Evolutionary conservation across 2,797 vertebrate species (phyloP), one percentile per base, ranked within the genome.

Genomic region (Micromesistius poutassou): DNA sequence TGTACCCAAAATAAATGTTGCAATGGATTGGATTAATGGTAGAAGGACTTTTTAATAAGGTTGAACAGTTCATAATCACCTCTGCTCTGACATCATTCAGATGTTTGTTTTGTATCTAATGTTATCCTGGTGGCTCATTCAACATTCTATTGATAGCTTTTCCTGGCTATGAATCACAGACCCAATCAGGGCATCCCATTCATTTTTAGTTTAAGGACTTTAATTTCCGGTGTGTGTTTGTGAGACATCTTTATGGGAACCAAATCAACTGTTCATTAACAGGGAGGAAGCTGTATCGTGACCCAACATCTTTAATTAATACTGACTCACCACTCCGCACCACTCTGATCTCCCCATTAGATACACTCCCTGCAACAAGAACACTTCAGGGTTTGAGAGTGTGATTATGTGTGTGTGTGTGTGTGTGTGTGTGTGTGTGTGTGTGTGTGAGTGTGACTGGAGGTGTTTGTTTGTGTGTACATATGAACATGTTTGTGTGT

Each of bases 221-320:
- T 83, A 90, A 88, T 91, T 92, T 92, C 91, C 90, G 90, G 83
- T 77, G 74, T 3, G 28, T 77, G 81, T 80, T 74, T 62, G 79
- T 73, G 84, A 87, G 87, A 86, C 88, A 87, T 91, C 81, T 94
- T 92, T 89, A 92, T 93, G 91, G 88, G 91, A 94, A 93, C 91
- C 88, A 86, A 92, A 90, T 90, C 46, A 82, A 90, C 80, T 86
- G 84, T 89, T 91, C 90, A 89, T 91, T 94, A 93, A 88, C 71
- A 84, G 80, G 82, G 68, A 80, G 83, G 87, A 88, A 85, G 86
- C 86, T 80, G 83, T 93, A 93, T 95, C 94, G 80, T 85, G 87
- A 90, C 91, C 92, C 91, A 94, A 91, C 93, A 94, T 95, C 94
- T 94, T 93, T 94, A 94, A 95, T 95, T 94, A 95, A 93, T 93